Base-by-base conservation (phyloP, 2,797 vertebrate species). In the Benthosema pterotum region DNA sequence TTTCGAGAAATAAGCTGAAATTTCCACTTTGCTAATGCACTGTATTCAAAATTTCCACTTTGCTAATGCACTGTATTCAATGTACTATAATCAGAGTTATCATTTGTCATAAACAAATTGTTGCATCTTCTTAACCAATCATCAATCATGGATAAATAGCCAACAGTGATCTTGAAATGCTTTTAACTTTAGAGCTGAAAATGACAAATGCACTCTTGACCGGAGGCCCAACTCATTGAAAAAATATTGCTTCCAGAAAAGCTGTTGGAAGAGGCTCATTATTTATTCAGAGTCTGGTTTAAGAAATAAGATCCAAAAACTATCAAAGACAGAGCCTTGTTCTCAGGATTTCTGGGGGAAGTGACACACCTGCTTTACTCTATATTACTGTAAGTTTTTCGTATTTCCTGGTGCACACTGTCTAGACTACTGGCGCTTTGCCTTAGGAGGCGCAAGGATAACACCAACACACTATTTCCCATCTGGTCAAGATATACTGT, bases 331-430 rank as follows among this genome's bases (percentile, higher is more conserved):
- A 54, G 47, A 54, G 11, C 8, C 51, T 5, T 54, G 14, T 75
- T 79, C 71, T 72, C 61, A 77, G 72, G 77, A 82, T 32, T 16
- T 3, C 22, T 14, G 38, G n/a, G 42, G 69, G 22, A 47, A n/a
- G 0, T 14, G 60, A 68, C 64, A 63, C 57, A 55, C 57, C 57
- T 57, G 38, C 2, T 0, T 5, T 65, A 66, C 15, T 6, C 12
- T 47, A 4, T 42, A 12, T 70, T 56, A 25, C 18, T 11, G 25
- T 46, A 63, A 42, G 4, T 19, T 77, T n/a, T 61, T 85, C 65
- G 77, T 5, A 82, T 82, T 74, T 88, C 60, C 68, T 65, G 51
- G 58, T 76, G 52, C 19, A 8, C 1, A 8, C 25, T 17, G 69
- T 84, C 70, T 72, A 81, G 82, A 78, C 66, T 50, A 9, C 68